phyloP scores from a whole-genome alignment of 2,113 vertebrate species.

The Aegypius monachus region DNA sequence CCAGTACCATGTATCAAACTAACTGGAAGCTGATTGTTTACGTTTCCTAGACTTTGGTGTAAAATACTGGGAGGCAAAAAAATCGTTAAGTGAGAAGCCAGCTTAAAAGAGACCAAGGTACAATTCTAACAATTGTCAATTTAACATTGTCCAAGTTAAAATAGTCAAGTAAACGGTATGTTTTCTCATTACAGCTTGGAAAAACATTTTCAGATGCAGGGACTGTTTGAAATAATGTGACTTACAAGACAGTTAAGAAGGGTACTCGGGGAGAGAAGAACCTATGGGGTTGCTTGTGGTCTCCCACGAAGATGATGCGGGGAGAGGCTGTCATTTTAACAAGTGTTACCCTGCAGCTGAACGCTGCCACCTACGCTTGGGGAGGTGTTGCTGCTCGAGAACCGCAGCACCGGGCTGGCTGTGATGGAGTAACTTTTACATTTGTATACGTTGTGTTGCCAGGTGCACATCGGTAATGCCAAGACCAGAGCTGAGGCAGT shows the following conservation, averaged over 20 bases:
- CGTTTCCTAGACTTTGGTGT: not conserved
- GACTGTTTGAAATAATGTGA: not conserved
- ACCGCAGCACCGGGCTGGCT: not conserved
- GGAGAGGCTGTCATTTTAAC: not conserved
- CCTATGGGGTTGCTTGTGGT: no score
- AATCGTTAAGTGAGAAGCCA: not conserved
- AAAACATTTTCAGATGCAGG: not conserved
- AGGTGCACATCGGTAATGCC: not conserved
- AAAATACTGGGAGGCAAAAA: not conserved
- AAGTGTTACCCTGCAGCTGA: not conserved
- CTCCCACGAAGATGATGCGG: not conserved
- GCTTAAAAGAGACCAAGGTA: not conserved
- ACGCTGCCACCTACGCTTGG: not conserved
- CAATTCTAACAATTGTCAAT: not conserved
- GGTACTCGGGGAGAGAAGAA: not conserved
- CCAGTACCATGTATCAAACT: not conserved
- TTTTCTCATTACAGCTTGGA: not conserved
- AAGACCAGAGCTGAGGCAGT: not conserved
- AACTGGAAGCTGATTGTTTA: not conserved
- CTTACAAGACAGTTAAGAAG: not conserved
- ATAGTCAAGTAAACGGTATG: not conserved
- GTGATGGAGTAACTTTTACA: no score
- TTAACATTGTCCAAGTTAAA: not conserved
- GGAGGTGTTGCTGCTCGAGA: fast-evolving
- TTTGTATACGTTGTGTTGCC: not conserved